Evolutionary conservation across 2,888 invertebrate species (phyloP), one percentile per base, ranked within the genome.

Genomic region (Eurytoma adleriae): DNA sequence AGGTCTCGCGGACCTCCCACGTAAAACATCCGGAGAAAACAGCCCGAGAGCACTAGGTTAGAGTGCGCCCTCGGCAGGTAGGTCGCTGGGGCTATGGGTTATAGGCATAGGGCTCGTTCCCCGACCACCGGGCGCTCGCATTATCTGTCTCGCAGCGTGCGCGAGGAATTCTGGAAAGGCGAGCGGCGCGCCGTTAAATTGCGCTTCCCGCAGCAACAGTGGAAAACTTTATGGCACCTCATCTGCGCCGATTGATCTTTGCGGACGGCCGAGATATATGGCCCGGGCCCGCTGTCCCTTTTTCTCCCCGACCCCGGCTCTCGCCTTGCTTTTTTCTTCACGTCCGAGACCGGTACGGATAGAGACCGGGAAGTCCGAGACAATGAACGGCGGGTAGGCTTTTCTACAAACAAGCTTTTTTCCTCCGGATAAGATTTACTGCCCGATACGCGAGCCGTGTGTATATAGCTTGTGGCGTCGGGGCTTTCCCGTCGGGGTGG

Each of bases 371-470:
- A 5, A 10, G 50, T 5, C 4, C 20, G 7, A n/a, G 1, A 80
- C 80, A 80, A 80, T 77, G 77, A 69, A 3, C 72, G 62, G 71
- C 77, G 50, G 73, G 69, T 68, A 64, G 62, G 69, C 59, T 78
- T 74, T 78, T 81, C 81, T 81, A 78, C 78, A 78, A 78, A 81
- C 74, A 80, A 80, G 80, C 50, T 57, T 73, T 72, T 73, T 73
- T 40, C 10, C 7, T 40, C 10, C 75, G 40, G 5, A 77, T 67
- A 67, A 81, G 81, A 81, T 81, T 81, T 81, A 81, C 78, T 78
- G 75, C 54, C 1, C 64, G 78, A 71, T 69, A 69, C 27, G 56
- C 20, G 27, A 16, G 50, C 48, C n/a, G 57, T 75, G 75, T 70
- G 62, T 71, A 18, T 50, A 52, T 40, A n/a, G 73, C 70, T 59